Conservation (phyloP, 1,140 invertebrate genomes). For the Euglossa dilemma region DNA sequence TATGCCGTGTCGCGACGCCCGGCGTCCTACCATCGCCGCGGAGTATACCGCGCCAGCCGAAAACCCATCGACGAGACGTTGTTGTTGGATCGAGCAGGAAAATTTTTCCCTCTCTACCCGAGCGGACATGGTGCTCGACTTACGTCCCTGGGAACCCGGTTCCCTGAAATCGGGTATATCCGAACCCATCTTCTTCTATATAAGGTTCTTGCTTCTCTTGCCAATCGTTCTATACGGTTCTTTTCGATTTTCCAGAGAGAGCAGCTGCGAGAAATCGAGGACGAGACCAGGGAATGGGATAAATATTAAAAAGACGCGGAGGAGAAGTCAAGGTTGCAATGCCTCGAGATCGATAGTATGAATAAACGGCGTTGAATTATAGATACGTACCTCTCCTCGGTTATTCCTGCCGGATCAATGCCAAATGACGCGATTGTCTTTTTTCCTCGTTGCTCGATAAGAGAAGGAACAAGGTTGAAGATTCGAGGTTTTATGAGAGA, state of each 20-base stretch:
- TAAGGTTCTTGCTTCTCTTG: too few species aligned
- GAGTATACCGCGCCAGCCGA: conserved; percentile 52
- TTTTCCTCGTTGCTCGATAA: too few species aligned
- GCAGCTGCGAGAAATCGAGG: not conserved
- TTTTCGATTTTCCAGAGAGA: not conserved
- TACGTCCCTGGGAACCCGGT: too few species aligned
- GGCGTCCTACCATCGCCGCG: not conserved
- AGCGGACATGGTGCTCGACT: not conserved
- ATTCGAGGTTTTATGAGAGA: not conserved
- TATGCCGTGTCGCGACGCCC: conserved; percentile 52
- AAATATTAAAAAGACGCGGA: not conserved
- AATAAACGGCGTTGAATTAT: not conserved
- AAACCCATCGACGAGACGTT: conserved; percentile 59
- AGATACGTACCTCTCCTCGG: too few species aligned
- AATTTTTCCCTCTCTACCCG: conserved; percentile 30
- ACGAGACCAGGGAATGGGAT: not conserved
- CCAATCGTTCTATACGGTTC: too few species aligned
- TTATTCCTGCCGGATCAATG: too few species aligned
- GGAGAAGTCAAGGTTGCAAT: not conserved
- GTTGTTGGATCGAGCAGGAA: conserved; percentile 46
- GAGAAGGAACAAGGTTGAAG: not conserved
- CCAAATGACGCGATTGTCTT: too few species aligned
- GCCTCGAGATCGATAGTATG: not conserved
- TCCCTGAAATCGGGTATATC: too few species aligned
- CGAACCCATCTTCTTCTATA: too few species aligned